Evolutionary conservation across 2,797 vertebrate genomes (phyloP), one percentile per base, ranked within the genome.

Genomic region (Eulemur mongoz): DNA sequence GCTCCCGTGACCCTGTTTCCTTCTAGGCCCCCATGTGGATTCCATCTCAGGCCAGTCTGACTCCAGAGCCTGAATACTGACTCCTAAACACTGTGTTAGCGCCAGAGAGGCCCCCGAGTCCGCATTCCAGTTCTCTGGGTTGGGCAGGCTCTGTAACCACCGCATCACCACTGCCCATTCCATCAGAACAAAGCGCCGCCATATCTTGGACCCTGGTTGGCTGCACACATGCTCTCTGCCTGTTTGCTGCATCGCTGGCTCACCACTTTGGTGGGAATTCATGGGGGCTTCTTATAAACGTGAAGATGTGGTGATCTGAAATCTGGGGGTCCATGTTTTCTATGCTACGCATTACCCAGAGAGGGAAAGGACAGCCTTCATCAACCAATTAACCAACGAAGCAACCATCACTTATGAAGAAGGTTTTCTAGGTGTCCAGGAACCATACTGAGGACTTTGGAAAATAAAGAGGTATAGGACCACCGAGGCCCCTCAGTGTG

Each of bases 11-110:
- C 54, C 43, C 40, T 27, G 2, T 4, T 75, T 94, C 40, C 67
- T 92, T 95, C 45, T 38, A 25, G 48, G 35, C 25, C 32, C 45
- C 48, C 11, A 11, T 54, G 48, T 61, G 63, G 73, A 83, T 63
- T 93, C 50, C n/a, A 1, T 75, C 72, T 90, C 50, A 79, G 94
- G 81, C 25, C 90, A 72, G 43, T 40, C 43, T 78, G 83, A 83
- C 69, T 22, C 30, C 83, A 57, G 38, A 93, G 38, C 30, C 61
- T 22, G 17, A 52, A 18, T 30, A 40, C 40, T 81, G 32, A 78
- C 15, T 67, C 70, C 87, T 11, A 15, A 48, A 63, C 25, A 30
- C n/a, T 69, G 23, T 23, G 4, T 63, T 10, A 23, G 4, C 27
- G 45, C 59, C 63, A 57, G n/a, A 3, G 17, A 13, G 11, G 50